phyloP scores from a whole-genome alignment of 2,888 invertebrate genomes.

The Thumatha senex region DNA sequence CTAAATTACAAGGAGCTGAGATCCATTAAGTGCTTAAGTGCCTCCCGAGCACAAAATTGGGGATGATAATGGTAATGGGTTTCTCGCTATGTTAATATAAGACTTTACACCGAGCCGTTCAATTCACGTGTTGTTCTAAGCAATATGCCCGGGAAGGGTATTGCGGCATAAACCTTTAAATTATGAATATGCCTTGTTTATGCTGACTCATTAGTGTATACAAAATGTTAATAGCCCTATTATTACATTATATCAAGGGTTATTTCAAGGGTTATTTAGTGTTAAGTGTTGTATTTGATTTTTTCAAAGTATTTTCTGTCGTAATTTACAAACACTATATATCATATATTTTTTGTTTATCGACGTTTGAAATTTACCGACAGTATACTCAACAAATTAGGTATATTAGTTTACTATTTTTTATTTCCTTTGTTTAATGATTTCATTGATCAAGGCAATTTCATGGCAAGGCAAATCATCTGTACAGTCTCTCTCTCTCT shows the following conservation, averaged over 20 bases:
- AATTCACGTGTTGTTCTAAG: slow-evolving; percentile 65
- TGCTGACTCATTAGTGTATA: slow-evolving; percentile 33
- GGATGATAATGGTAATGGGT: slow-evolving; percentile 81
- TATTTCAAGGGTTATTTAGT: slow-evolving; percentile 1
- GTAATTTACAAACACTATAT: too few species aligned
- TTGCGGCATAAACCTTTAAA: slow-evolving; percentile 45
- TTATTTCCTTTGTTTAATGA: too few species aligned
- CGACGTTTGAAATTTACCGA: too few species aligned
- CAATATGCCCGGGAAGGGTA: slow-evolving; percentile 55
- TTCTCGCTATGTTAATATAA: slow-evolving; percentile 79
- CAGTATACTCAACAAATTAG: too few species aligned
- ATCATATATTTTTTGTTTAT: too few species aligned
- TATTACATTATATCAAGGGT: slow-evolving; percentile 23
- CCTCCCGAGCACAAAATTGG: slow-evolving; percentile 80
- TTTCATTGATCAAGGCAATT: too few species aligned
- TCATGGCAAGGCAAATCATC: too few species aligned
- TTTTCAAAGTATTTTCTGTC: too few species aligned
- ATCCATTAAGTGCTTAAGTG: slow-evolving; percentile 83
- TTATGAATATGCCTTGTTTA: slow-evolving; percentile 47
- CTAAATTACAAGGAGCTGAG: slow-evolving; percentile 78
- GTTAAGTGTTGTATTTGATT: neutral
- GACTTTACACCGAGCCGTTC: slow-evolving; percentile 62
- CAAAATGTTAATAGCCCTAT: slow-evolving; percentile 22
- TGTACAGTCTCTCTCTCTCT: too few species aligned
- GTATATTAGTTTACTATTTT: too few species aligned